phyloP scores from a whole-genome alignment of 2,888 invertebrate species.

The Caenorhabditis sp. region DNA sequence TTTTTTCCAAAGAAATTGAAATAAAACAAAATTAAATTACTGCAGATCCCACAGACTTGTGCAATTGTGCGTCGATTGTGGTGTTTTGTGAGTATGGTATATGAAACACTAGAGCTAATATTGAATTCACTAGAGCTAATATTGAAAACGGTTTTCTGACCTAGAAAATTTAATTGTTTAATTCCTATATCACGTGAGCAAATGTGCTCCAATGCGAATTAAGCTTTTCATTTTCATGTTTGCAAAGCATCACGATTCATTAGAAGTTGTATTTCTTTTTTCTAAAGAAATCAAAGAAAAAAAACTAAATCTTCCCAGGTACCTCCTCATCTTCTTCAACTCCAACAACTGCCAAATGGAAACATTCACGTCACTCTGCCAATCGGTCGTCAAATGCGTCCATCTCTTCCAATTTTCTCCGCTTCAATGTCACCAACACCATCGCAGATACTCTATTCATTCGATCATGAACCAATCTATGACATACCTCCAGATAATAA shows the following conservation, averaged over 20 bases:
- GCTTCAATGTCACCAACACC: conserved; percentile 53
- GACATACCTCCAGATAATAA: conserved; percentile 61
- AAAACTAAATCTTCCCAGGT: conserved; percentile 28
- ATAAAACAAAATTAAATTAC: neutral
- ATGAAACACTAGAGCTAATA: no score
- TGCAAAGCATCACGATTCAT: neutral
- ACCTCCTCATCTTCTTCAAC: conserved; percentile 59
- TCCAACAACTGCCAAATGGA: conserved; percentile 63
- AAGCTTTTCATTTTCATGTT: neutral
- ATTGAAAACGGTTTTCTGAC: no score
- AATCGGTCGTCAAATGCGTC: conserved; percentile 51
- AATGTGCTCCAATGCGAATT: neutral
- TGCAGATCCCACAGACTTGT: conserved; percentile 59
- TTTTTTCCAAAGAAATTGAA: no score
- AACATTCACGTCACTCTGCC: conserved; percentile 65
- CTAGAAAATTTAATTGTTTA: neutral
- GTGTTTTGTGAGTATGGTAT: no score
- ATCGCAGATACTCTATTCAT: conserved; percentile 61
- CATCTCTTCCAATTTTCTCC: conserved; percentile 48
- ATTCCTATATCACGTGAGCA: neutral
- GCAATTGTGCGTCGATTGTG: no score
- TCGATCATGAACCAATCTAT: conserved; percentile 67
- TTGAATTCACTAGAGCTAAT: no score
- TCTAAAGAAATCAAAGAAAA: no score
- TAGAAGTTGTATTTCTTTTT: neutral